A percentile compares a stretch with the other conserved stretches of the same genome.
Evolutionary conservation across 2,888 invertebrate genomes (phyloP).

Genomic region (Drosophila austrosaltans): DNA sequence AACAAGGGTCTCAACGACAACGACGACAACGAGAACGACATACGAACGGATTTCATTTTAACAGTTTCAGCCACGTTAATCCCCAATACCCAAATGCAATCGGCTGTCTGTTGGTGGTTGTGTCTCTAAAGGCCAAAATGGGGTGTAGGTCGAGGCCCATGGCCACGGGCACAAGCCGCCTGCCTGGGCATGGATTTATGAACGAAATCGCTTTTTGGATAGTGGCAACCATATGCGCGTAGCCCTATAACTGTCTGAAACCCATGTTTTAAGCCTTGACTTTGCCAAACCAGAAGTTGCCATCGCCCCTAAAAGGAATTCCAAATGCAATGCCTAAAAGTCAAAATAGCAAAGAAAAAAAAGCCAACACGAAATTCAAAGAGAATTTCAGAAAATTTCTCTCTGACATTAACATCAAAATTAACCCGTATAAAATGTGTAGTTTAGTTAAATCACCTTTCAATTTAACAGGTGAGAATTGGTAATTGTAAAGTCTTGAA

Average conservation of each 20-base stretch:
- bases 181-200: constrained; percentile 59
- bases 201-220: constrained; percentile 43
- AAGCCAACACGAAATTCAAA: not conserved
- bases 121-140: constrained; percentile 52
- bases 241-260: constrained; percentile 22
- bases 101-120: constrained; percentile 57
- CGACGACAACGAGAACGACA: constrained; percentile 53
- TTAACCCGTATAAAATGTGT: not conserved
- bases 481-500: constrained; percentile 25
- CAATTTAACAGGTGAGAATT: not conserved
- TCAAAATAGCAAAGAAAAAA: not conserved
- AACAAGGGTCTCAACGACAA: constrained; percentile 69
- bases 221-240: constrained; percentile 36
- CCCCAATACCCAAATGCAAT: constrained; percentile 80
- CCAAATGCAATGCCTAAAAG: not conserved
- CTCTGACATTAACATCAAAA: not conserved
- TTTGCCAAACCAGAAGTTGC: constrained; percentile 24
- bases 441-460: not conserved
- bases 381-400: not conserved
- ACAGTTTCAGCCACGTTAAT: constrained; percentile 77
- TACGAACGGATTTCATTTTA: constrained; percentile 77
- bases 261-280: constrained; percentile 33
- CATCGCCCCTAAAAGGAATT: constrained; percentile 11
- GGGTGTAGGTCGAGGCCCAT: constrained; percentile 3
- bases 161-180: constrained; percentile 26